A percentile compares a stretch with the other conserved stretches of the same genome.
These are phyloP conservation scores for Thymelicus sylvestris DNA, from an alignment of 2,888 invertebrate genomes.

Conservation along the genomic window DNA sequence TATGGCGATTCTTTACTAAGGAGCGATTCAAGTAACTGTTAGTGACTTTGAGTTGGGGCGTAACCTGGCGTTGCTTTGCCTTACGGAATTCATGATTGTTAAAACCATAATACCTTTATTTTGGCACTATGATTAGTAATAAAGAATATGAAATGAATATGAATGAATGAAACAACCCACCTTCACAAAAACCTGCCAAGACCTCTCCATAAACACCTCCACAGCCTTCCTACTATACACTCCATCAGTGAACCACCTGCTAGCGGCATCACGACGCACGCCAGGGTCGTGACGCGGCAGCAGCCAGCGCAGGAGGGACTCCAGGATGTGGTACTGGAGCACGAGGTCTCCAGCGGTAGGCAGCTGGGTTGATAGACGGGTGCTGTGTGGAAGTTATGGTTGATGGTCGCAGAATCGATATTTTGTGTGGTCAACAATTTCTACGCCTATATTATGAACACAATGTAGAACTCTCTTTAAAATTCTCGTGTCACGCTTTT, in stretches of 20 bases:
- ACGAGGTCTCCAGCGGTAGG: slow-evolving; percentile 58
- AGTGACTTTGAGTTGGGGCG: too few species aligned
- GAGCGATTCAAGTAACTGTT: too few species aligned
- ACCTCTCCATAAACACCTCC: slow-evolving; percentile 58
- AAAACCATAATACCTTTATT: too few species aligned
- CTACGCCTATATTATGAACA: too few species aligned
- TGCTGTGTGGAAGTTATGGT: slow-evolving; percentile 44
- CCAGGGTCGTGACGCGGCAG: slow-evolving; percentile 55
- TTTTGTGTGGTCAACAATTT: too few species aligned
- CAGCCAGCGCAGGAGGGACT: slow-evolving; percentile 68
- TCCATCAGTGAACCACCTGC: slow-evolving; percentile 59
- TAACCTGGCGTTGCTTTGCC: too few species aligned
- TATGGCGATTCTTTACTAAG: too few species aligned
- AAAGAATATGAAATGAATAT: neutral
- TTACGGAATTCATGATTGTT: too few species aligned
- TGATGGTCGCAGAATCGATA: too few species aligned
- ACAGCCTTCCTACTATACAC: slow-evolving; percentile 49
- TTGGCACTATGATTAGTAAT: neutral
- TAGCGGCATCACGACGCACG: slow-evolving; percentile 52
- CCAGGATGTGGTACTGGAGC: slow-evolving; percentile 60
- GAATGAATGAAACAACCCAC: neutral
- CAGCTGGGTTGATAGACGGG: slow-evolving; percentile 55
- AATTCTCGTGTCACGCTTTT: too few species aligned
- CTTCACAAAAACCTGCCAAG: slow-evolving; percentile 59
- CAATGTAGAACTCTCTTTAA: too few species aligned